Conservation (phyloP, 2,797 vertebrate species). For the Synaphobranchus kaupii region DNA sequence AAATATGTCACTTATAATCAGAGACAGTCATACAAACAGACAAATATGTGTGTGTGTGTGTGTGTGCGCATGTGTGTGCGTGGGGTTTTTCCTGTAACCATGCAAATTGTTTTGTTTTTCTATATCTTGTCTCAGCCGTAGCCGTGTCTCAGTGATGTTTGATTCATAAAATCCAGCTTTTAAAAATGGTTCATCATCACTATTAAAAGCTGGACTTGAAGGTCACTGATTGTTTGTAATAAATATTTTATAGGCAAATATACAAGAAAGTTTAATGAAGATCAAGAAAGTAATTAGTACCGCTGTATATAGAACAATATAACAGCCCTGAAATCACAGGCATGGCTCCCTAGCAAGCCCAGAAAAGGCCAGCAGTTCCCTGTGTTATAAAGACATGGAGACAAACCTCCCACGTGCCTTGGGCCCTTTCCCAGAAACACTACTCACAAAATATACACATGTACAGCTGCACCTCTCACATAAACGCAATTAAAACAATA, state of each 20-base stretch:
- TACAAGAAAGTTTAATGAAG: background rate
- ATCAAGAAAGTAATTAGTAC: background rate
- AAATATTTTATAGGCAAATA: background rate
- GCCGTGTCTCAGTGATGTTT: background rate
- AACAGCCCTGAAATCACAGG: background rate
- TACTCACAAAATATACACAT: background rate
- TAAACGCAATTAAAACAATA: conserved; percentile 21
- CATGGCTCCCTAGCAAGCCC: background rate
- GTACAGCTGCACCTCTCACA: conserved; percentile 19
- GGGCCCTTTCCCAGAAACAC: conserved; percentile 13
- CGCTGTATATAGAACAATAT: background rate
- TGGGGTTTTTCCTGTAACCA: background rate
- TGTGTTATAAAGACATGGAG: background rate
- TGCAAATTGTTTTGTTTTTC: background rate
- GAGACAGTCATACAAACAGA: background rate
- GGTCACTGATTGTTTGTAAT: background rate
- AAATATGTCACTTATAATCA: background rate
- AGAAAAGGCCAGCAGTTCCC: background rate
- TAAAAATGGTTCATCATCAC: background rate
- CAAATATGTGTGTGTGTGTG: background rate
- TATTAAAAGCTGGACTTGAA: background rate
- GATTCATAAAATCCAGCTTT: background rate
- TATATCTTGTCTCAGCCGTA: background rate
- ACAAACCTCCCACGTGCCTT: background rate
- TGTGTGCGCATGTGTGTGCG: background rate